These are phyloP conservation scores for Limnephilus rhombicus DNA, from an alignment of 2,888 invertebrate genomes.

Conservation along the genomic window DNA sequence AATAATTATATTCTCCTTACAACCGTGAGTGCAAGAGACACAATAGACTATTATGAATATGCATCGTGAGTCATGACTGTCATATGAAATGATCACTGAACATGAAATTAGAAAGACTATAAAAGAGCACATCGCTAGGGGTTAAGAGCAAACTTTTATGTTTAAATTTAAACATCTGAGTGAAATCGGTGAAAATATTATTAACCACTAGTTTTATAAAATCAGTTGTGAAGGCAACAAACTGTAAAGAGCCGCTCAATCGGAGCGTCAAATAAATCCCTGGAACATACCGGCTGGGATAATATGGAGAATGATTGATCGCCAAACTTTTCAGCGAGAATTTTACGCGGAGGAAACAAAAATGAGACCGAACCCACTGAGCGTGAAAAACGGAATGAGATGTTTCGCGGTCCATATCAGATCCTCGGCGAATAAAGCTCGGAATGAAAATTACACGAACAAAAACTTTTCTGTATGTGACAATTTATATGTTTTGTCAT, in stretches of 20 bases:
- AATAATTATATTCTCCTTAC: neutral
- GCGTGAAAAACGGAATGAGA: conserved; percentile 1
- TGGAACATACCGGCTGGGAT: neutral
- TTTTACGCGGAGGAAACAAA: conserved; percentile 1
- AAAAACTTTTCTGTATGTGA: neutral
- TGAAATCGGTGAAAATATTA: neutral
- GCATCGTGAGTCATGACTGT: too few species aligned
- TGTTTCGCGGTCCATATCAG: neutral
- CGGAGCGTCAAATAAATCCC: neutral
- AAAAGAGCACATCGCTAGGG: neutral
- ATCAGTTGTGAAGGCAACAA: neutral
- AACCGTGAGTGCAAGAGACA: too few species aligned
- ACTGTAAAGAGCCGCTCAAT: neutral
- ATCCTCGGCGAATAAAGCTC: neutral
- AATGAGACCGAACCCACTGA: neutral
- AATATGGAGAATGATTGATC: neutral
- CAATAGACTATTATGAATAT: too few species aligned
- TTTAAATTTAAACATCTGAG: neutral
- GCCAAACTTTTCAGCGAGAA: neutral
- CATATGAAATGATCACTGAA: neutral
- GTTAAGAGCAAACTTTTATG: neutral
- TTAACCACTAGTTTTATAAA: neutral
- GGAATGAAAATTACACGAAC: neutral
- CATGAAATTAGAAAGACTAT: neutral
- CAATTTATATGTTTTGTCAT: neutral